These are phyloP conservation scores for Alaudala cheleensis DNA, from an alignment of 2,113 vertebrate genomes.

Conservation along the genomic window DNA sequence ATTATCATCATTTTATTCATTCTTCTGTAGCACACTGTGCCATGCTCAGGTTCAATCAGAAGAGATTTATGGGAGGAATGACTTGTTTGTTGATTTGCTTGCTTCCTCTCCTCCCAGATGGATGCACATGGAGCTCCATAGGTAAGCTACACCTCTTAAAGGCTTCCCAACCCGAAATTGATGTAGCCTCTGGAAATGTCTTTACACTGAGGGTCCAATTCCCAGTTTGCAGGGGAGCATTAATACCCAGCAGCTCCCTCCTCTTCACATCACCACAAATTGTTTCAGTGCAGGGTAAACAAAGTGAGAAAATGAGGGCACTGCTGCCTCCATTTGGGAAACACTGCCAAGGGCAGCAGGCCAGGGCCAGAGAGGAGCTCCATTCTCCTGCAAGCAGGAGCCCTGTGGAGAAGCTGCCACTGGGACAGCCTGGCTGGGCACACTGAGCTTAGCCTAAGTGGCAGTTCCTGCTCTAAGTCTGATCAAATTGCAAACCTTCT, in stretches of 20 bases:
- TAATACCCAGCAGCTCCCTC: neutral
- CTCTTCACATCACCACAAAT: neutral
- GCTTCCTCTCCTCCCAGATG: neutral
- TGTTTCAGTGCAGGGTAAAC: neutral
- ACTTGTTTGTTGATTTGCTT: constrained; percentile 20
- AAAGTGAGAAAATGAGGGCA: neutral
- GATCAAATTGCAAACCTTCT: neutral
- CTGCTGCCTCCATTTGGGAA: neutral
- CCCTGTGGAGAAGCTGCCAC: neutral
- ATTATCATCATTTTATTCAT: constrained; percentile 47
- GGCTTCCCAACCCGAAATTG: neutral
- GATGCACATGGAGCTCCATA: neutral
- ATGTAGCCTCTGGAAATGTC: neutral
- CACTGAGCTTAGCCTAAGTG: fast-evolving
- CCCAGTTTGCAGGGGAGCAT: neutral
- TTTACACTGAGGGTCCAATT: neutral
- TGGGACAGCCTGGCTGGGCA: neutral
- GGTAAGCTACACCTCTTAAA: neutral
- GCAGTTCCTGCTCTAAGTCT: neutral
- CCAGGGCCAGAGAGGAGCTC: neutral
- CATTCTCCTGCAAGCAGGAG: neutral
- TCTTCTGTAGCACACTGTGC: constrained; percentile 6
- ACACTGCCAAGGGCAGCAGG: neutral
- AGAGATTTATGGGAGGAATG: constrained; percentile 5
- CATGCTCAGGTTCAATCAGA: constrained; percentile 26